Conservation (phyloP, 2,888 invertebrate genomes). For the Coleophora flavipennella region DNA sequence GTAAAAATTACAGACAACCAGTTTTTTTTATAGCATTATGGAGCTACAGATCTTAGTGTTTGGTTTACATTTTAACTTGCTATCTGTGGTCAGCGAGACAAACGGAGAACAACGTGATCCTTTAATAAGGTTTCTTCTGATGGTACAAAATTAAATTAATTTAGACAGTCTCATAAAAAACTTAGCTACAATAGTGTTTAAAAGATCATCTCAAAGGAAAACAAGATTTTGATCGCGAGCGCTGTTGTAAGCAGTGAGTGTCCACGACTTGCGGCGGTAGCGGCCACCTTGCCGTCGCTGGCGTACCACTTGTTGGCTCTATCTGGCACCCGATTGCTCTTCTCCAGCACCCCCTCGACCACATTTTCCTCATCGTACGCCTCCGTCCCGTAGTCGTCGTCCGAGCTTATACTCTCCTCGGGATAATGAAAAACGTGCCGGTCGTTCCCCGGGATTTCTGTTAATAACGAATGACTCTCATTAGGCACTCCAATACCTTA, state of each 20-base stretch:
- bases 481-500: background rate
- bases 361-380: conserved; percentile 47
- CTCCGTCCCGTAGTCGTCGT: conserved; percentile 59
- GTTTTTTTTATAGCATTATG: no score
- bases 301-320: conserved; percentile 68
- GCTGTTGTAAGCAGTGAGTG: conserved; percentile 16
- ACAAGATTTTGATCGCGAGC: conserved; percentile 28
- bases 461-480: background rate
- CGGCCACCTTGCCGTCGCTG: conserved; percentile 47
- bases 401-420: conserved; percentile 47
- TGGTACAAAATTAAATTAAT: background rate
- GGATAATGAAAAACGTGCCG: conserved; percentile 57
- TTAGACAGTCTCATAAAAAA: conserved; percentile 4
- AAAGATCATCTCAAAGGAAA: conserved; percentile 11
- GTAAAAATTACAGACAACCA: no score
- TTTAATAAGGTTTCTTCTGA: no score
- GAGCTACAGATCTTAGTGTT: no score
- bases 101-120: no score
- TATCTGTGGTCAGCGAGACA: no score
- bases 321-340: conserved; percentile 61
- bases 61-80: no score
- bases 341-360: conserved; percentile 36
- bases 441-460: conserved; percentile 68
- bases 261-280: conserved; percentile 29
- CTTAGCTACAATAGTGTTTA: conserved; percentile 1